phyloP scores from a whole-genome alignment of 2,888 invertebrate genomes.

The Hanleya hanleyi region DNA sequence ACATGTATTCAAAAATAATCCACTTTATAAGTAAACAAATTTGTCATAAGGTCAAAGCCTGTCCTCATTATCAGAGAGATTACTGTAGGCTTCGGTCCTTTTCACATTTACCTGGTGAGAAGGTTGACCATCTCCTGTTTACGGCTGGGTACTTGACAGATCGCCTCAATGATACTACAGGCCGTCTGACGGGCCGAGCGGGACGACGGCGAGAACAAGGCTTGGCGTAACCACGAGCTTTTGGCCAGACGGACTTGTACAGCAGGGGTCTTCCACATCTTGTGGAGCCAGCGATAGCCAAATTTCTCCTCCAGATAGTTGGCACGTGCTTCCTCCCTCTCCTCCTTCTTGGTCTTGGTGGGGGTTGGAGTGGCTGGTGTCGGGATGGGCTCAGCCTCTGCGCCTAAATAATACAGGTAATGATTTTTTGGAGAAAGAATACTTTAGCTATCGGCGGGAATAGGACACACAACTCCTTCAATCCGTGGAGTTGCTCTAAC shows the following conservation, averaged over 20 bases:
- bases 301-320: slow-evolving; percentile 85
- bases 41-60: no score
- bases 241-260: slow-evolving; percentile 57
- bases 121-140: slow-evolving; percentile 87
- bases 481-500: no score
- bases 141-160: slow-evolving; percentile 79
- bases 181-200: slow-evolving; percentile 90
- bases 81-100: no score
- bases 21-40: neutral
- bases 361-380: slow-evolving; percentile 16
- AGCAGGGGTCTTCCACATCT: slow-evolving; percentile 63
- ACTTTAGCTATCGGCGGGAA: no score
- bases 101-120: slow-evolving; percentile 90
- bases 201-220: slow-evolving; percentile 93
- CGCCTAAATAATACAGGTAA: neutral
- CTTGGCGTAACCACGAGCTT: slow-evolving; percentile 91
- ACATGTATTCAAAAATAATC: neutral
- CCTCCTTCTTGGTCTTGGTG: slow-evolving; percentile 46
- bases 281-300: slow-evolving; percentile 80
- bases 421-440: no score
- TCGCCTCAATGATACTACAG: slow-evolving; percentile 89
- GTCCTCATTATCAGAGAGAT: no score
- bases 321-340: slow-evolving; percentile 60
- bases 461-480: no score
- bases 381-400: neutral